Evolutionary conservation across 2,888 invertebrate genomes (phyloP).

Genomic region (Tipula lateralis): DNA sequence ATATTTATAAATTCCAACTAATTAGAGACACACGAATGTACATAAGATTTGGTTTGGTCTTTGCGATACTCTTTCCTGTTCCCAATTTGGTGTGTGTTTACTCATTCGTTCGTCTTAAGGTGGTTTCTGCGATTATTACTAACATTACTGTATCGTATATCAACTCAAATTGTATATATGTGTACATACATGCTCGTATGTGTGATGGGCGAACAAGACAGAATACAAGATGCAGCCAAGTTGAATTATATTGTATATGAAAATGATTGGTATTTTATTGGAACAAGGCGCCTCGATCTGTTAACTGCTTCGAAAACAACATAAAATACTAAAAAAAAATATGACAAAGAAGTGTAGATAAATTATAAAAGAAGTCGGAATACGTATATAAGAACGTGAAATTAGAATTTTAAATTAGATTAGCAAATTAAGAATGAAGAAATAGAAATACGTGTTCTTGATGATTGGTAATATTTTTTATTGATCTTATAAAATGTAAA

Average conservation of each 20-base stretch:
- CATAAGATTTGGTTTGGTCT: neutral
- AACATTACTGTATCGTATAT: neutral
- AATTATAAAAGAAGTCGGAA: neutral
- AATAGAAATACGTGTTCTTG: neutral
- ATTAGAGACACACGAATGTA: neutral
- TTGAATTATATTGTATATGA: neutral
- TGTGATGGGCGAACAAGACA: neutral
- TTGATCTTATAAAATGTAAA: neutral
- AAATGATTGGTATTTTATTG: slow-evolving; percentile 9
- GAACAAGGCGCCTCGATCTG: neutral
- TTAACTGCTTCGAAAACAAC: neutral
- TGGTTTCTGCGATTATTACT: neutral
- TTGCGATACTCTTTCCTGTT: neutral
- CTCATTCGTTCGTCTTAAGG: neutral
- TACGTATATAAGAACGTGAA: neutral
- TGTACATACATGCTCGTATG: neutral
- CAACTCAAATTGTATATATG: neutral
- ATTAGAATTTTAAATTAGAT: slow-evolving; percentile 24
- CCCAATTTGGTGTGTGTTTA: neutral
- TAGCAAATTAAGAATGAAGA: slow-evolving; percentile 19
- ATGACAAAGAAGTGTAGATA: neutral
- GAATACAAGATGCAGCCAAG: neutral
- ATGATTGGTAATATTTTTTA: neutral
- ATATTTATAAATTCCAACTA: slow-evolving; percentile 7
- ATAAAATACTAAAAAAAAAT: no score